A percentile compares a stretch with the other conserved stretches of the same genome.
Evolutionary conservation across 2,888 invertebrate species (phyloP).

Genomic region (Drosophila paramelanica): DNA sequence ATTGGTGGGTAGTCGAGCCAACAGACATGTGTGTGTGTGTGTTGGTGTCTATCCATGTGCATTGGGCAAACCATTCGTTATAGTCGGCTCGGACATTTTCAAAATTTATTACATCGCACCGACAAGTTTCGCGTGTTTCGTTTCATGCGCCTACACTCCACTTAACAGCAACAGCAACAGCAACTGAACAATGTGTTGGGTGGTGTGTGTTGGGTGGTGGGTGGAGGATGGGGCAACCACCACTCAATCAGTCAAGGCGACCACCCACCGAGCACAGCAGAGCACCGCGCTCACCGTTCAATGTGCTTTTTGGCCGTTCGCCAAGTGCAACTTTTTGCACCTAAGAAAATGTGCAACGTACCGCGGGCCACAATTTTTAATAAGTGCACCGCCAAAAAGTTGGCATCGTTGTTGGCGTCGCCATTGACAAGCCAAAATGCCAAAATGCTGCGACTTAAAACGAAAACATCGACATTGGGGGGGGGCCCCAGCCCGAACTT

Average conservation of each 20-base stretch:
- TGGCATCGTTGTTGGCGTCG: conserved; percentile 19
- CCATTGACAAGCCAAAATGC: conserved; percentile 71
- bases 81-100: conserved; percentile 68
- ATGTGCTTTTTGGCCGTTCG: conserved; percentile 45
- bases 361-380: conserved; percentile 57
- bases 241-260: conserved; percentile 52
- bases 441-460: conserved; percentile 71
- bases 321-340: conserved; percentile 79
- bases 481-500: conserved; percentile 7
- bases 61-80: conserved; percentile 72
- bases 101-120: conserved; percentile 76
- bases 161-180: conserved; percentile 39
- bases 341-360: conserved; percentile 65
- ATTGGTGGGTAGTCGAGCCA: not conserved
- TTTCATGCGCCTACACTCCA: conserved; percentile 69
- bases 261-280: conserved; percentile 1
- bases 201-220: too few species aligned
- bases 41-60: conserved; percentile 48
- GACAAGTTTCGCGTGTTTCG: conserved; percentile 77
- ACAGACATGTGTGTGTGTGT: not conserved
- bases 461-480: conserved; percentile 63
- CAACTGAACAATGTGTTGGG: not conserved
- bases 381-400: conserved; percentile 52
- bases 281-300: conserved; percentile 8
- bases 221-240: not conserved